A percentile compares a stretch with the other conserved stretches of the same genome.
Conservation (phyloP, 2,888 invertebrate species). For the Lordiphosa andalusiaca region DNA sequence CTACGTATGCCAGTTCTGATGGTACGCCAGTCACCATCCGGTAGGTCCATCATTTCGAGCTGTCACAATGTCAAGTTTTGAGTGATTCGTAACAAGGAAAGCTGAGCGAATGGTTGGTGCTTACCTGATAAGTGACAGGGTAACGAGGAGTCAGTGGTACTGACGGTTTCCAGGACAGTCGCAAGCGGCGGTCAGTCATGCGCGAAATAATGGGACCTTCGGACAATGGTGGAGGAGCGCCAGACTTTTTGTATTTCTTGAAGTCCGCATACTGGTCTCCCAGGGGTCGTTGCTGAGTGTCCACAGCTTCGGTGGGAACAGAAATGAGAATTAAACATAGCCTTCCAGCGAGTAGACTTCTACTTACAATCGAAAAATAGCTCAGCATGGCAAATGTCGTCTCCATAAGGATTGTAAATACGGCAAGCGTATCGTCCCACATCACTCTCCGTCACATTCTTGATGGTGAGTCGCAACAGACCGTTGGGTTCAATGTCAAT, state of each 20-base stretch:
- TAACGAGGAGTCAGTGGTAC: conserved; percentile 92
- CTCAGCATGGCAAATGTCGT: conserved; percentile 89
- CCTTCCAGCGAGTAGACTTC: not conserved
- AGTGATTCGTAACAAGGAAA: not conserved
- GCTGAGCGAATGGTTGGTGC: not conserved
- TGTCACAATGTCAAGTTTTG: conserved; percentile 46
- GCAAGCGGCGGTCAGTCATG: conserved; percentile 93
- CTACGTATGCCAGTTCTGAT: conserved; percentile 91
- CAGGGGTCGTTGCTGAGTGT: conserved; percentile 85
- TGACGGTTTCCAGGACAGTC: conserved; percentile 96
- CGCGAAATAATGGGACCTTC: conserved; percentile 95
- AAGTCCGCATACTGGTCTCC: conserved; percentile 91
- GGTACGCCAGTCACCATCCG: conserved; percentile 96
- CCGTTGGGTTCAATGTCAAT: conserved; percentile 89
- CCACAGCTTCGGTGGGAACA: conserved; percentile 81
- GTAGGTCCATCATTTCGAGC: conserved; percentile 95
- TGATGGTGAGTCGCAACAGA: conserved; percentile 89
- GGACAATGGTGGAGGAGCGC: conserved; percentile 92
- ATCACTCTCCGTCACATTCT: conserved; percentile 89
- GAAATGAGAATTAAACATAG: not conserved
- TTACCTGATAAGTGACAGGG: conserved; percentile 94
- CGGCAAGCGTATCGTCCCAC: conserved; percentile 91
- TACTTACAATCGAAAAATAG: conserved; percentile 88
- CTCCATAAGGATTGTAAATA: conserved; percentile 91
- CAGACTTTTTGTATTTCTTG: conserved; percentile 90